These are phyloP conservation scores for Silurus glanis DNA, from an alignment of 2,113 vertebrate genomes.

Conservation along the genomic window DNA sequence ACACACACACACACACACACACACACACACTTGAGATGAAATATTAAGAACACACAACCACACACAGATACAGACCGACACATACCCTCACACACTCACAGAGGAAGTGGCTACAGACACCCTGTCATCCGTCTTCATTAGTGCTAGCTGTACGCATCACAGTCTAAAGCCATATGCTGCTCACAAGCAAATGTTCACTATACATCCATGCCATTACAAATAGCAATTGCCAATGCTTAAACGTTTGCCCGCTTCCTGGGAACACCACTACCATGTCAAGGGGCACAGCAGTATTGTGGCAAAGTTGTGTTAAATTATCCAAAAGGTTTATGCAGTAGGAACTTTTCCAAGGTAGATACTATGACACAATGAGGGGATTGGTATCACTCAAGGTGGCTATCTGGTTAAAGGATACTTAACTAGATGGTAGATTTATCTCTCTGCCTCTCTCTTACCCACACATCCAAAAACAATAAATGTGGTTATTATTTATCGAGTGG, in stretches of 20 bases:
- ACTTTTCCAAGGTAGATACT: background rate
- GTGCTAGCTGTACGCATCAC: conserved; percentile 72
- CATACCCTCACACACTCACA: conserved; percentile 44
- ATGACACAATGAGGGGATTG: background rate
- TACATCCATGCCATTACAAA: conserved; percentile 57
- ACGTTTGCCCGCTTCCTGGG: conserved; percentile 11
- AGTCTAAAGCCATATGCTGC: conserved; percentile 72
- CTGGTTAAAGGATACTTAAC: background rate
- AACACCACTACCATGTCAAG: background rate
- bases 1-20: background rate
- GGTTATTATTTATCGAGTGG: conserved; percentile 30
- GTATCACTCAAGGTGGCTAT: background rate
- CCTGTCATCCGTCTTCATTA: conserved; percentile 77
- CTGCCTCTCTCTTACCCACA: conserved; percentile 14
- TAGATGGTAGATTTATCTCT: background rate
- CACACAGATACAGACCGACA: conserved; percentile 29
- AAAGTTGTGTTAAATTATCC: background rate
- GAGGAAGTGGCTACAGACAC: conserved; percentile 62
- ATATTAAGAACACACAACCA: background rate
- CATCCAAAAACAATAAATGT: conserved; percentile 11
- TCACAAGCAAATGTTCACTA: conserved; percentile 59
- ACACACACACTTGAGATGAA: conserved; percentile 20
- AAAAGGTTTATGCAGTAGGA: background rate
- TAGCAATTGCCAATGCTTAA: conserved; percentile 1
- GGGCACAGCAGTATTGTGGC: conserved; percentile 12